Evolutionary conservation across 2,888 invertebrate species (phyloP).

Genomic region (Eupithecia inturbata): DNA sequence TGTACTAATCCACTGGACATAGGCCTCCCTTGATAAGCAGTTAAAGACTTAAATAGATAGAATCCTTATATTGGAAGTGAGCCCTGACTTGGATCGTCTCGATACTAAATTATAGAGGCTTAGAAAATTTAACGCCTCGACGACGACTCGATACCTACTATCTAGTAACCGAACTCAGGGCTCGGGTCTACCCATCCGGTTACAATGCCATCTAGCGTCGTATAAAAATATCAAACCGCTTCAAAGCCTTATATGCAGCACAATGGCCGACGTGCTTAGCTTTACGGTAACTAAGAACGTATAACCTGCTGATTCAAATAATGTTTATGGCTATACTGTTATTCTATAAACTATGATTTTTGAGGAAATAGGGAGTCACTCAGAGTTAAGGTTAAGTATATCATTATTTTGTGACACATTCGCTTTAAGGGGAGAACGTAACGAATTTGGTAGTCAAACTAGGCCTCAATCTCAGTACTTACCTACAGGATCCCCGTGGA

Average conservation of each 20-base stretch:
- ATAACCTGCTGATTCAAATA: conserved; percentile 40
- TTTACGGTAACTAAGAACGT: conserved; percentile 61
- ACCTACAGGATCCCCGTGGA: too few species aligned
- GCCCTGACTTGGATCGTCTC: too few species aligned
- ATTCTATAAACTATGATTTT: not conserved
- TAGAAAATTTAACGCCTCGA: too few species aligned
- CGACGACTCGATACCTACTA: not conserved
- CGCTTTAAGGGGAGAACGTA: too few species aligned
- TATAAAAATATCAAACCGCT: conserved; percentile 79
- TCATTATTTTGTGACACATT: not conserved
- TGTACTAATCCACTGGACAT: too few species aligned
- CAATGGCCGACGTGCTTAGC: conserved; percentile 79
- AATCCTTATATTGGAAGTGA: too few species aligned
- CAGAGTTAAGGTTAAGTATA: not conserved
- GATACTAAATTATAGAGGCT: too few species aligned
- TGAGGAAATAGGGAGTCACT: not conserved
- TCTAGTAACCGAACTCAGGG: conserved; percentile 12
- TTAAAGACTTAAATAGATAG: too few species aligned
- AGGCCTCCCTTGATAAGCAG: too few species aligned
- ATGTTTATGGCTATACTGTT: not conserved
- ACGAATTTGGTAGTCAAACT: too few species aligned
- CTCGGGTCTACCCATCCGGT: conserved; percentile 43
- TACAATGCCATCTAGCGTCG: conserved; percentile 74
- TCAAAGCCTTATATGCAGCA: conserved; percentile 74
- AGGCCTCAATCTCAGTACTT: too few species aligned